Evolutionary conservation across 1,140 invertebrate genomes (phyloP), one percentile per base, ranked within the genome.

Genomic region (Nebria ingens): DNA sequence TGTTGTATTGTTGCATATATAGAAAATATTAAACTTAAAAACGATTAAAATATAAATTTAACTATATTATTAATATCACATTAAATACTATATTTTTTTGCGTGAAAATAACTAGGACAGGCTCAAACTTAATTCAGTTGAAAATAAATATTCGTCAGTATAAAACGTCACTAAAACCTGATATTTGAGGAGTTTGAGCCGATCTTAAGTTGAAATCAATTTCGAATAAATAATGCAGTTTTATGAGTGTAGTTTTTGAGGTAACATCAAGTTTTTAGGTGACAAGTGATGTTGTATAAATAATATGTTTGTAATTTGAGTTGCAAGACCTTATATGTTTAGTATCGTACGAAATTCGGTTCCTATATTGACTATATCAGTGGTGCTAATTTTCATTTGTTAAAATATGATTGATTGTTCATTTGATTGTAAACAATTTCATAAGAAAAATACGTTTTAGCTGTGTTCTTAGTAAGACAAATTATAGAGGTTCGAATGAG

Each of bases 401-500:
- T 45, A 45, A 3, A 17, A 11, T 11, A 11, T 45, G 40, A 9
- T 45, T 45, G 40, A 45, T 45, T 45, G 40, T 45, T 45, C 40
- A 45, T 9, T 45, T 45, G 40, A 45, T 45, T 45, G 40, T 45
- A 45, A 45, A 45, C 17, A 45, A 45, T 9, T 45, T 45, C 40
- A 45, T 45, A 45, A 45, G 40, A 45, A 45, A 45, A 45, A 45
- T 45, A 45, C 40, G 17, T 17, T 45, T 45, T 45, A 17, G 40
- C 3, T 45, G 40, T 11, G 40, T 12, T 45, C 17, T 34, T n/a
- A 34, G 25, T 34, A 34, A 34, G n/a, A 34, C n/a, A 34, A 34
- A 34, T 34, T 34, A 6, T n/a, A n/a, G n/a, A n/a, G n/a, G n/a
- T n/a, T n/a, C n/a, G n/a, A 34, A 34, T 34, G 25, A 9, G 6